Base-by-base conservation (phyloP, 30 jellyfish, hydroid and myxozoan genomes). In the Aurelia sp. region DNA sequence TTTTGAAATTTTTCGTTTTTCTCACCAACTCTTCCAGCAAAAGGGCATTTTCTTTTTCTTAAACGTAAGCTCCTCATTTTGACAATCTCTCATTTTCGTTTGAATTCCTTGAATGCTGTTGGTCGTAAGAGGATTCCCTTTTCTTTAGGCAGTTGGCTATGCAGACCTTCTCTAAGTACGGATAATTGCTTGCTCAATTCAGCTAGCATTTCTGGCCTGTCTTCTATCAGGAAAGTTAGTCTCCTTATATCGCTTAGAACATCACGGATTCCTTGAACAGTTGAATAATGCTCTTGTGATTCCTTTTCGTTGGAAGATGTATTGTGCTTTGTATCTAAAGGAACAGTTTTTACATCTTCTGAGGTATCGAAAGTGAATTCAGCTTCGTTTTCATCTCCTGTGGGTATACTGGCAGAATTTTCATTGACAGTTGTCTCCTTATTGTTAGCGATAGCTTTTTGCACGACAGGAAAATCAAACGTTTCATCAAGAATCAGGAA, bases 151-250 rank as follows among this genome's bases (percentile, higher is more conserved):
- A 71, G 53, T 16, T 50, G 74, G 35, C 48, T 21, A 52, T 53
- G 22, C 44, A 74, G 48, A 19, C 53, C 35, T 44, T 20, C 71
- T 74, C 58, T 74, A 21, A 74, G 21, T 2, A 4, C 37, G 44
- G 44, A 21, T 30, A 74, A 72, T 21, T 58, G 37, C 12, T 59
- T 48, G 35, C 58, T 55, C 47, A 60, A 13, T 27, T 59, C 69
- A 50, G 12, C 48, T 33, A 73, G 48, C 17, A 73, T 19, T 13
- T 73, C 71, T 18, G 69, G 44, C 23, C 53, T 74, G 31, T 74
- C 86, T 72, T 74, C 73, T 60, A 74, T 51, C 48, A 74, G 69
- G 35, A 50, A 74, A 53, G 86, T 74, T 23, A 74, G 68, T 72
- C 69, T 57, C 86, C 69, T 74, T 5, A 74, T 58, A 23, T 74